Percentiles rank a stretch among this genome's conserved stretches.
These are phyloP conservation scores for Oscheius sp. DNA, from an alignment of 1,140 invertebrate genomes.

Conservation along the genomic window DNA sequence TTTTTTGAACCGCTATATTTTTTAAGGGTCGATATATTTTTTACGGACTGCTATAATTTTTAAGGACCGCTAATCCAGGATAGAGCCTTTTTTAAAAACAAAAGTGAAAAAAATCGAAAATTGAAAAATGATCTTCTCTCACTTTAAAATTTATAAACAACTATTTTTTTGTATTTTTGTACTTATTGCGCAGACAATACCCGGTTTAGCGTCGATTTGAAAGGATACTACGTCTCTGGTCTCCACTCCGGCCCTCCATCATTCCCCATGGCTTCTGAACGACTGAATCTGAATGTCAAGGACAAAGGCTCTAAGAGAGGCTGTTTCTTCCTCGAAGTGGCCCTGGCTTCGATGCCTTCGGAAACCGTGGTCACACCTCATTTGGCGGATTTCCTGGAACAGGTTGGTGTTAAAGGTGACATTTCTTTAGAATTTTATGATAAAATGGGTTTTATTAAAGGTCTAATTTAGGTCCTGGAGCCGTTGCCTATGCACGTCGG, in stretches of 20 bases:
- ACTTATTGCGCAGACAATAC: no score
- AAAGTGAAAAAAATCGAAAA: background rate
- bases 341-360: slow-evolving; percentile 55
- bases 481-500: slow-evolving; percentile 68
- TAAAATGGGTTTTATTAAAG: background rate
- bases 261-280: background rate
- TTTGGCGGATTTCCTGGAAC: slow-evolving; percentile 88
- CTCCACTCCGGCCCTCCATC: background rate
- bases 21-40: no score
- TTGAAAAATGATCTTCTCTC: background rate
- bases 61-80: no score
- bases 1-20: no score
- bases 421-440: background rate
- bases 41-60: no score
- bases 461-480: slow-evolving; percentile 67
- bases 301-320: slow-evolving; percentile 44
- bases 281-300: background rate
- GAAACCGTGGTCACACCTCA: slow-evolving; percentile 91
- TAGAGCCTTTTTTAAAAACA: no score
- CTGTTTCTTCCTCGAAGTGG: slow-evolving; percentile 55
- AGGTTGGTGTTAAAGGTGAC: no score
- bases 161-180: no score
- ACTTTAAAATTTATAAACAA: no score
- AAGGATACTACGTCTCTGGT: slow-evolving; percentile 17
- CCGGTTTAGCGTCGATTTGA: slow-evolving; percentile 25